Conservation (phyloP, 2,797 vertebrate species). For the Liasis olivaceus region DNA sequence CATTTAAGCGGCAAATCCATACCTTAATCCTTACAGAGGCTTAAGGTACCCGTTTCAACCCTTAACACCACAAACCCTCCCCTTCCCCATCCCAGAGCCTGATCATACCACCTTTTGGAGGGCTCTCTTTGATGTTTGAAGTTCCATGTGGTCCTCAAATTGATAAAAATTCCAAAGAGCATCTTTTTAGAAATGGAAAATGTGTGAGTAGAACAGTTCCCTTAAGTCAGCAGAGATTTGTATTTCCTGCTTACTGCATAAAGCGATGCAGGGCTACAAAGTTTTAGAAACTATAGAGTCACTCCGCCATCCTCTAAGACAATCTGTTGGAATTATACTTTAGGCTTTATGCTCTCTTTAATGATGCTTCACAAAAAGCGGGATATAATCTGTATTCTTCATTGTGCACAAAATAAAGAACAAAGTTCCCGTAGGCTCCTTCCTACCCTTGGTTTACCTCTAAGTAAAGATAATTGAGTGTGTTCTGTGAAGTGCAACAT, state of each 20-base stretch:
- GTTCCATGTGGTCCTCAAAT: background rate
- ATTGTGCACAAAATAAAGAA: background rate
- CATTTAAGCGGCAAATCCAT: background rate
- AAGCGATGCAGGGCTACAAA: background rate
- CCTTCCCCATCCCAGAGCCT: background rate
- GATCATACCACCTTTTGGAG: background rate
- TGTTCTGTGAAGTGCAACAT: background rate
- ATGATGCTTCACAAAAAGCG: background rate
- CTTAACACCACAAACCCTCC: background rate
- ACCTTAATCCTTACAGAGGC: background rate
- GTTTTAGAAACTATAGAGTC: rapidly evolving
- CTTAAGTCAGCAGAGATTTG: background rate
- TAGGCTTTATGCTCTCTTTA: background rate
- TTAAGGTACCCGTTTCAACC: background rate
- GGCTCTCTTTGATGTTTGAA: background rate
- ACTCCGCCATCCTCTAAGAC: background rate
- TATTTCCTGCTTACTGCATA: background rate
- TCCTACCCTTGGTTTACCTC: background rate
- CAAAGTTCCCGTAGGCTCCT: rapidly evolving
- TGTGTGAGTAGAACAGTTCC: background rate
- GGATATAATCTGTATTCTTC: background rate
- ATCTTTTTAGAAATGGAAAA: background rate
- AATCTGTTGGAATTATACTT: background rate
- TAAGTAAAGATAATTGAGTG: background rate
- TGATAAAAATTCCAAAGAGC: background rate